Conservation (phyloP, 2,888 invertebrate genomes). For the Girardia tigrina region DNA sequence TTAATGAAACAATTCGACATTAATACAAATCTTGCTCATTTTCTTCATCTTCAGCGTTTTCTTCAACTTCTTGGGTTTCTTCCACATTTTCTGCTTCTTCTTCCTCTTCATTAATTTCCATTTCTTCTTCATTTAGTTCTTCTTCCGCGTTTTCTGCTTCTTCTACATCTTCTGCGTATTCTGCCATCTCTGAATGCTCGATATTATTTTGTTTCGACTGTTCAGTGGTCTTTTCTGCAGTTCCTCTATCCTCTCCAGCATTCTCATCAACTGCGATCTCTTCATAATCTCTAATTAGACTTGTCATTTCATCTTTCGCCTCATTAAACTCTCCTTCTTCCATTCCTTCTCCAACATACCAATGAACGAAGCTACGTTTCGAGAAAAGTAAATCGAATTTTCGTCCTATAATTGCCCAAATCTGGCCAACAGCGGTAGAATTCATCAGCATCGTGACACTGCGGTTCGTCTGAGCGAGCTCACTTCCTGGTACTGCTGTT, state of each 20-base stretch:
- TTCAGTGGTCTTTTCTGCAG: background rate
- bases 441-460: slow-evolving; percentile 70
- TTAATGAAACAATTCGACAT: background rate
- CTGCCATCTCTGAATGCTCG: too few species aligned
- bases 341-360: slow-evolving; percentile 40
- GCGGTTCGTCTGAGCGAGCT: slow-evolving; percentile 57
- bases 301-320: slow-evolving; percentile 62
- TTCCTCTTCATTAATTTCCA: background rate
- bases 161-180: background rate
- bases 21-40: background rate
- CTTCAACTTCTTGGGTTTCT: background rate
- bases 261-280: slow-evolving; percentile 44
- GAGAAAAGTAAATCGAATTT: slow-evolving; percentile 41
- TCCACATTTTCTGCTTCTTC: background rate
- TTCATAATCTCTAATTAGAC: slow-evolving; percentile 50
- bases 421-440: slow-evolving; percentile 58
- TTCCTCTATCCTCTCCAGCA: background rate
- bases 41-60: background rate
- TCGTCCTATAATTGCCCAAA: slow-evolving; percentile 38
- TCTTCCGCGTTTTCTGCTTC: background rate
- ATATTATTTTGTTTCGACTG: background rate
- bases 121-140: background rate
- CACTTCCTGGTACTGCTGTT: slow-evolving; percentile 44
- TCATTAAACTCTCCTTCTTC: slow-evolving; percentile 39
- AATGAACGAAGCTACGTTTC: slow-evolving; percentile 39